A percentile compares a stretch with the other conserved stretches of the same genome.
These are phyloP conservation scores for Hippocampus mohnikei DNA, from an alignment of 2,113 vertebrate genomes.

Conservation along the genomic window DNA sequence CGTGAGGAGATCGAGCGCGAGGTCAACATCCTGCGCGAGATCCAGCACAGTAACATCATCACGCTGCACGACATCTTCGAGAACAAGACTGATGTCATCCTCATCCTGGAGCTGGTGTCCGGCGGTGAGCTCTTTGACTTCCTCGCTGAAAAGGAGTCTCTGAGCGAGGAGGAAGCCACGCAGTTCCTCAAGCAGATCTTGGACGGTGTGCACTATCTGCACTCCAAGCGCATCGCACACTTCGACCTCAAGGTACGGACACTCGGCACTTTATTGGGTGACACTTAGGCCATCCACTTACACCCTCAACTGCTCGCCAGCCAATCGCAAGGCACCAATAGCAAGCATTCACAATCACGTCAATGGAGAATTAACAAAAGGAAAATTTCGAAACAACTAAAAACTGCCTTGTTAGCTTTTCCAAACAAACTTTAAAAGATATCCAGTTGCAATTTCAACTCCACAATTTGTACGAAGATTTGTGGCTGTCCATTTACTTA, in stretches of 20 bases:
- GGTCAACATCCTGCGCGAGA: slow-evolving; percentile 92
- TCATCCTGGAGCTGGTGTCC: slow-evolving; percentile 95
- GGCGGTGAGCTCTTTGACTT: slow-evolving; percentile 95
- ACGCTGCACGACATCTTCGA: slow-evolving; percentile 96
- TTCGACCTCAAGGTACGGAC: slow-evolving; percentile 90
- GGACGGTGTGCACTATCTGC: slow-evolving; percentile 91
- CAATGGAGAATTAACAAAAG: too few relatives aligned
- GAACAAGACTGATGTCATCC: slow-evolving; percentile 95
- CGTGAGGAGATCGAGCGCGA: slow-evolving; percentile 95
- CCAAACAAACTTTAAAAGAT: too few relatives aligned
- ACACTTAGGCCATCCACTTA: too few relatives aligned
- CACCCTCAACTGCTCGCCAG: too few relatives aligned
- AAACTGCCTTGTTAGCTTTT: too few relatives aligned
- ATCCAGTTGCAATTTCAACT: too few relatives aligned
- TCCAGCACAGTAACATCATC: slow-evolving; percentile 98
- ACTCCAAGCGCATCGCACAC: slow-evolving; percentile 92
- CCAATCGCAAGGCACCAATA: too few relatives aligned
- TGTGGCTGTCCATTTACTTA: too few relatives aligned
- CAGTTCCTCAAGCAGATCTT: slow-evolving; percentile 98
- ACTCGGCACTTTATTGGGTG: neutral
- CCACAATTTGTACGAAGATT: too few relatives aligned
- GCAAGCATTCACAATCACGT: too few relatives aligned
- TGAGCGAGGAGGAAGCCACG: slow-evolving; percentile 94
- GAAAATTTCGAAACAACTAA: too few relatives aligned
- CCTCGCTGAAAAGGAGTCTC: slow-evolving; percentile 93